Evolutionary conservation across 2,888 invertebrate species (phyloP), one percentile per base, ranked within the genome.

Genomic region (Mimachlamys varia): DNA sequence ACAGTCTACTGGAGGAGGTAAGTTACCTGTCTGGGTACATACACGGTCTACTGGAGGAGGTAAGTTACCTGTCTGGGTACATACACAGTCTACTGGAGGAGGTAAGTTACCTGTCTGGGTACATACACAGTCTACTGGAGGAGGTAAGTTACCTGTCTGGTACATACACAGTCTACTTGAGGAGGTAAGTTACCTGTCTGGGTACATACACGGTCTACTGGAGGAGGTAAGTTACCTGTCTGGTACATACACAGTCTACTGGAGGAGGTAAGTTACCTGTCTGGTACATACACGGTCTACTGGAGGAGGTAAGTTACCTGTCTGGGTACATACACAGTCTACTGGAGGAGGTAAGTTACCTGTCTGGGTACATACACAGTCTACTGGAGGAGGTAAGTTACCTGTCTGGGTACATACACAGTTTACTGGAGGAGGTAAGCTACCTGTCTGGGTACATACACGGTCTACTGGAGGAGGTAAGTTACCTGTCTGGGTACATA

Each of bases 221-320:
- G 97, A 96, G 95, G n/a, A n/a, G n/a, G n/a, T n/a, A n/a, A n/a
- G n/a, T n/a, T n/a, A n/a, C n/a, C n/a, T n/a, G n/a, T n/a, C n/a
- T n/a, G 97, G 97, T 88, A 95, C 94, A 49, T 96, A 96, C 93
- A 94, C 94, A 5, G 91, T 97, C 10, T 94, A 95, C 91, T 96
- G 97, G 97, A 96, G 95, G n/a, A n/a, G n/a, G n/a, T n/a, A n/a
- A n/a, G n/a, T n/a, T n/a, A n/a, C n/a, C n/a, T n/a, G n/a, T n/a
- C n/a, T n/a, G 97, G 97, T 88, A 95, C 94, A 49, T 96, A 96
- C 93, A 94, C 94, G 7, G 91, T 97, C 10, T 94, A 95, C 91
- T 96, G 97, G 97, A 96, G 95, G n/a, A n/a, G n/a, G n/a, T n/a
- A n/a, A n/a, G n/a, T n/a, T n/a, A 94, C 96, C 17, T 93, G 95